A percentile compares a stretch with the other conserved stretches of the same genome.
phyloP scores from a whole-genome alignment of 2,113 vertebrate genomes.

The Seriola rivoliana region DNA sequence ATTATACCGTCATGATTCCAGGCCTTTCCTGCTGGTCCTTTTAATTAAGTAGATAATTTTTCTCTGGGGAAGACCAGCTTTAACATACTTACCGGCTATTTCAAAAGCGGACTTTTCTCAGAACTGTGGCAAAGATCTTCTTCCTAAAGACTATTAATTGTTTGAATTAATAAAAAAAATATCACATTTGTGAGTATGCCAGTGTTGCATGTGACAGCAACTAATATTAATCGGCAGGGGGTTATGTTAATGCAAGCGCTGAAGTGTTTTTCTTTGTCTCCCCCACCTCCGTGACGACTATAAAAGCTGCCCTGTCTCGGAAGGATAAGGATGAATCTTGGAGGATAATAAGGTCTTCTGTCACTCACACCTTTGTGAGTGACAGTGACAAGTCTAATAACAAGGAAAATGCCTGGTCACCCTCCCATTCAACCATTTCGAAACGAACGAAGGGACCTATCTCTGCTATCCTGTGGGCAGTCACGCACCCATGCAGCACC shows the following conservation, averaged over 20 bases:
- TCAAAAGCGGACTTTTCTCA: constrained; percentile 66
- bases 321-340: constrained; percentile 63
- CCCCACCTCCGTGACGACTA: constrained; percentile 14
- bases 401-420: constrained; percentile 71
- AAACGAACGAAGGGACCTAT: constrained; percentile 44
- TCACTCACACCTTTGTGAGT: constrained; percentile 75
- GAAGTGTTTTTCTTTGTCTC: constrained; percentile 24
- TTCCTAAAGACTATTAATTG: constrained; percentile 43
- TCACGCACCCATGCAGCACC: constrained; percentile 74
- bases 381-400: constrained; percentile 82
- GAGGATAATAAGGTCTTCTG: constrained; percentile 76
- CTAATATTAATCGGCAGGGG: neutral
- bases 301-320: constrained; percentile 48
- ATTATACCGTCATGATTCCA: constrained; percentile 85
- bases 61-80: constrained; percentile 79
- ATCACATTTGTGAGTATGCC: neutral
- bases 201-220: neutral
- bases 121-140: constrained; percentile 47
- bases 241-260: constrained; percentile 52
- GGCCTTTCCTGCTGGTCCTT: constrained; percentile 86
- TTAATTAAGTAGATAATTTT: constrained; percentile 87
- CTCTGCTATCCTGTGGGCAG: constrained; percentile 57
- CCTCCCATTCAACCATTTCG: constrained; percentile 73
- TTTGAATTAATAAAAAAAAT: constrained; percentile 16
- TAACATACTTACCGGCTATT: constrained; percentile 83